Evolutionary conservation across 2,888 invertebrate species (phyloP).

Genomic region (Eupithecia vulgata): DNA sequence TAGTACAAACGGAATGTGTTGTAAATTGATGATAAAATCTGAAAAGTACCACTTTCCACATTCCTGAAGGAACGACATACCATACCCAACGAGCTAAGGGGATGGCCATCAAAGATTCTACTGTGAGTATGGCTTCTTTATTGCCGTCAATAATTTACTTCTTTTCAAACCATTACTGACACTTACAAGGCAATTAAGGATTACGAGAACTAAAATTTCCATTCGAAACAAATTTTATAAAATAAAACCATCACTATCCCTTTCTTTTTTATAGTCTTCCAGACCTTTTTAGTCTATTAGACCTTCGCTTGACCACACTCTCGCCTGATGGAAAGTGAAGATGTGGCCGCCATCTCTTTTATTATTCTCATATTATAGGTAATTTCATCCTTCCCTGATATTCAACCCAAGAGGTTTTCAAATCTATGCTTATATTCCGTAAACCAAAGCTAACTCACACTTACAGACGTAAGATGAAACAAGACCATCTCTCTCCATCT

Average conservation of each 20-base stretch:
- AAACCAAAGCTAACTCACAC: constrained; percentile 1
- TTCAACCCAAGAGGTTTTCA: neutral
- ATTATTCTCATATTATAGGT: neutral
- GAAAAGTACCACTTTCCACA: neutral
- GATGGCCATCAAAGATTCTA: neutral
- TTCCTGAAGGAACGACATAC: neutral
- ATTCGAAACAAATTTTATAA: neutral
- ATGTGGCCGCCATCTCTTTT: no score
- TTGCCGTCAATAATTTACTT: neutral
- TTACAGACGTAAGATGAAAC: constrained; percentile 1
- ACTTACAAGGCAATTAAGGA: neutral
- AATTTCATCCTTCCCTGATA: neutral
- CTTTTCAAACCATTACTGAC: neutral
- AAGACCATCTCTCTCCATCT: constrained; percentile 18
- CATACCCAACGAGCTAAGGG: neutral
- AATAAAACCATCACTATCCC: neutral
- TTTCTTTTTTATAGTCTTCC: neutral
- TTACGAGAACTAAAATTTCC: neutral
- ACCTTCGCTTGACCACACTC: no score
- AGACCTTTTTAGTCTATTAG: no score
- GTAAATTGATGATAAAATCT: neutral
- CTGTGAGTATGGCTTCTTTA: no score
- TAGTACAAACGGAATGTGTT: neutral
- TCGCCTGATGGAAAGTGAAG: no score
- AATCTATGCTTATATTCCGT: neutral